A percentile compares a stretch with the other conserved stretches of the same genome.
Evolutionary conservation across 2,888 invertebrate genomes (phyloP).

Genomic region (Phyllotreta striolata): DNA sequence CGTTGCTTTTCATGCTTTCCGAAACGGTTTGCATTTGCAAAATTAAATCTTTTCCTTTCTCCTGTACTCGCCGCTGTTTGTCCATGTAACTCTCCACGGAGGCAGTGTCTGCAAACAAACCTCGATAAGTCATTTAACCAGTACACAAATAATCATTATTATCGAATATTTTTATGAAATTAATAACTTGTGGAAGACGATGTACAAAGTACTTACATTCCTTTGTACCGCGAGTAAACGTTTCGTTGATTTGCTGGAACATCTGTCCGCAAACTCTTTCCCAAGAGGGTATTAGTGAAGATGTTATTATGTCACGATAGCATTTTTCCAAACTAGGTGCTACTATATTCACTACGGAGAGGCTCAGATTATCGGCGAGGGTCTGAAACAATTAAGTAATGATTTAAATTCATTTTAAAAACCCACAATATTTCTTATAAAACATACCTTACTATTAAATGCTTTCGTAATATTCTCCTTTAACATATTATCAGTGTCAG

Average conservation of each 20-base stretch:
- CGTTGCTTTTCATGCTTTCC: slow-evolving; percentile 56
- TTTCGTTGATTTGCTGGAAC: slow-evolving; percentile 88
- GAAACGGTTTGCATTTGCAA: slow-evolving; percentile 59
- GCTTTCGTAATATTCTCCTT: slow-evolving; percentile 83
- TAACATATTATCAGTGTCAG: slow-evolving; percentile 76
- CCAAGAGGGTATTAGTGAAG: slow-evolving; percentile 82
- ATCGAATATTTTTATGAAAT: not conserved
- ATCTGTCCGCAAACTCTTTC: slow-evolving; percentile 87
- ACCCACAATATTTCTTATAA: slow-evolving; percentile 9
- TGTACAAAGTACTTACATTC: slow-evolving; percentile 74
- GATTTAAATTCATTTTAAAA: slow-evolving; percentile 9
- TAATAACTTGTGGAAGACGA: not conserved
- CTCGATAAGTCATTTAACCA: slow-evolving; percentile 28
- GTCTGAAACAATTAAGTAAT: slow-evolving; percentile 62
- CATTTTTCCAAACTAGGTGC: slow-evolving; percentile 78
- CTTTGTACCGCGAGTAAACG: slow-evolving; percentile 87
- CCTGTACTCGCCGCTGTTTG: slow-evolving; percentile 58
- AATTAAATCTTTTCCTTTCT: slow-evolving; percentile 59
- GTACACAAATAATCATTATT: slow-evolving; percentile 1
- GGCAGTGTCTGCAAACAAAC: slow-evolving; percentile 56
- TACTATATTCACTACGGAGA: slow-evolving; percentile 73
- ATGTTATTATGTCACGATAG: slow-evolving; percentile 80
- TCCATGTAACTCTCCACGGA: slow-evolving; percentile 61
- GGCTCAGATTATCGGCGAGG: slow-evolving; percentile 77
- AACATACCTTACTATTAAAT: slow-evolving; percentile 79